phyloP scores from a whole-genome alignment of 2,113 vertebrate species.

The Cichladusa arquata region DNA sequence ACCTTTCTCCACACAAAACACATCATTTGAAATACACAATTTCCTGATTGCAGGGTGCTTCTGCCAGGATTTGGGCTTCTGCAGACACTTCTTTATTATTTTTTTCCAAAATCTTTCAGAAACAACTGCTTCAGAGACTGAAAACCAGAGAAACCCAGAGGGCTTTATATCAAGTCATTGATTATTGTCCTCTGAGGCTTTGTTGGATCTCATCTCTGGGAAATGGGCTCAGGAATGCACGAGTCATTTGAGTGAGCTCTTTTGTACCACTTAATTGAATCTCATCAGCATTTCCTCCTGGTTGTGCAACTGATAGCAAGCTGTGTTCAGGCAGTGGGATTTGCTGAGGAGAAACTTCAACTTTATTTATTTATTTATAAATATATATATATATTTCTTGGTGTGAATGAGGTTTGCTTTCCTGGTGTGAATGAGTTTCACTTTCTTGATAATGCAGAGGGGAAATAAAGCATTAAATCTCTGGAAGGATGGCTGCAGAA shows the following conservation, averaged over 20 bases:
- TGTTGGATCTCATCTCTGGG: not conserved
- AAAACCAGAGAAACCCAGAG: not conserved
- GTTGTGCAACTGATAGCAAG: not conserved
- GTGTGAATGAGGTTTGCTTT: not conserved
- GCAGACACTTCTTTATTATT: not conserved
- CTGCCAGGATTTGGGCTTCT: not conserved
- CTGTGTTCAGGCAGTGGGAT: not conserved
- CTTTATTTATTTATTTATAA: not conserved
- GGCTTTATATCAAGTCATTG: not conserved
- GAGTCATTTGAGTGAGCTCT: not conserved
- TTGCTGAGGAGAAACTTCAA: not conserved
- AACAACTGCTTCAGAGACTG: not conserved
- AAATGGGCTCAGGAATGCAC: not conserved
- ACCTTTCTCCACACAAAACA: not conserved
- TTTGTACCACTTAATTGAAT: not conserved
- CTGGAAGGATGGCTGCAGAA: not conserved
- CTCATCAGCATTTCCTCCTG: not conserved
- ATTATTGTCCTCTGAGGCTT: not conserved
- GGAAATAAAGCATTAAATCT: not conserved
- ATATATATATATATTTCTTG: not conserved
- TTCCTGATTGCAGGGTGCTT: not conserved
- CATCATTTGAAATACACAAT: not conserved
- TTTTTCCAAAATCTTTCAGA: not conserved
- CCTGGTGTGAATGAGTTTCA: not conserved
- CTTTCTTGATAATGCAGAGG: not conserved